phyloP scores from a whole-genome alignment of 2,113 vertebrate species.

The Sebastes fasciatus region DNA sequence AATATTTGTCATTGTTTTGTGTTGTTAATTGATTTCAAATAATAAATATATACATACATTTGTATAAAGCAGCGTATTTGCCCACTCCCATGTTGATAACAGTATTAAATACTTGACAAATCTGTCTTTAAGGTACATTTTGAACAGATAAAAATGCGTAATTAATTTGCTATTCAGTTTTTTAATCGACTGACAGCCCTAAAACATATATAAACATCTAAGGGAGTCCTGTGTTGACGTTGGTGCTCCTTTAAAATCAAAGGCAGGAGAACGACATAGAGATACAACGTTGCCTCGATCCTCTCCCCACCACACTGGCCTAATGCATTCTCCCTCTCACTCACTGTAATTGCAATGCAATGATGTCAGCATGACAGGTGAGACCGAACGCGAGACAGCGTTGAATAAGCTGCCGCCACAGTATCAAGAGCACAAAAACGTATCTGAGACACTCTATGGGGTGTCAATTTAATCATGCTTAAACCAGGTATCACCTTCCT shows the following conservation, averaged over 20 bases:
- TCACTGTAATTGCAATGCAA: slow-evolving; percentile 81
- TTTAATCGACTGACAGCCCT: no score
- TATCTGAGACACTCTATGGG: slow-evolving; percentile 83
- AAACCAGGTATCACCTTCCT: slow-evolving; percentile 82
- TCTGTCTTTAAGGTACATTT: no score
- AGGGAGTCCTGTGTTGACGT: not conserved
- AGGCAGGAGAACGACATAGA: slow-evolving; percentile 15
- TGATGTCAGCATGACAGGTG: slow-evolving; percentile 81
- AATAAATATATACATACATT: no score
- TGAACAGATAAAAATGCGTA: no score
- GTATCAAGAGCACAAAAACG: slow-evolving; percentile 79
- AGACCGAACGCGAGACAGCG: slow-evolving; percentile 76
- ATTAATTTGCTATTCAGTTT: no score
- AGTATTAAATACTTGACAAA: no score
- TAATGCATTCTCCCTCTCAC: slow-evolving; percentile 68
- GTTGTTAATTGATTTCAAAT: no score
- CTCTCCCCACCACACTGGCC: slow-evolving; percentile 37
- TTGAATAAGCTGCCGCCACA: slow-evolving; percentile 80
- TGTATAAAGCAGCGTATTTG: no score
- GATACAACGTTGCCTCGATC: slow-evolving; percentile 48
- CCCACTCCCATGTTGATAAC: no score
- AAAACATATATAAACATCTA: not conserved
- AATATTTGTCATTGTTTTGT: no score
- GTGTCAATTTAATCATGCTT: slow-evolving; percentile 86
- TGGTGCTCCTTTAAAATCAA: slow-evolving; percentile 20